Percentiles rank a stretch among this genome's conserved stretches.
These are phyloP conservation scores for Tuberolachnus salignus DNA, from an alignment of 2,888 invertebrate species.

Conservation along the genomic window DNA sequence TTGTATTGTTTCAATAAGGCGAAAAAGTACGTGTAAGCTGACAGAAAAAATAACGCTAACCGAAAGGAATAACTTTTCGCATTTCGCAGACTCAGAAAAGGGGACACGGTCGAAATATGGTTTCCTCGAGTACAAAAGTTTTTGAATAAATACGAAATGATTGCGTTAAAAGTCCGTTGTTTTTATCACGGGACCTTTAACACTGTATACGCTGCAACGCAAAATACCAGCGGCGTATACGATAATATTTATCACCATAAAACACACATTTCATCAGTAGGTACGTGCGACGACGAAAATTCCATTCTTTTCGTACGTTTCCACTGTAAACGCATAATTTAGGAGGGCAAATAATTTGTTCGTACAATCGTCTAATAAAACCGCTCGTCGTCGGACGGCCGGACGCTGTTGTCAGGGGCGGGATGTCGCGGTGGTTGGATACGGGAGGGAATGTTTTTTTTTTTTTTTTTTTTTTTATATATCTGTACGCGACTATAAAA, in stretches of 20 bases:
- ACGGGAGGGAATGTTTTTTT: too few relatives aligned
- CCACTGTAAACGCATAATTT: not conserved
- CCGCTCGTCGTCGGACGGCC: too few relatives aligned
- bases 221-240: not conserved
- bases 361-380: conserved; percentile 1
- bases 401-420: too few relatives aligned
- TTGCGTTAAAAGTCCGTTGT: conserved; percentile 32
- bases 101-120: not conserved
- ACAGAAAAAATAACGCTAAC: not conserved
- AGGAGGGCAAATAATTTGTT: conserved; percentile 3
- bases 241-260: conserved; percentile 14
- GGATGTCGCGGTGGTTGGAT: too few relatives aligned
- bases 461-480: too few relatives aligned
- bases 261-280: conserved; percentile 17
- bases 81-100: conserved; percentile 15
- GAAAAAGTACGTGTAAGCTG: not conserved
- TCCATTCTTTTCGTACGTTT: not conserved
- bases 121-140: conserved; percentile 20
- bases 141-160: conserved; percentile 21
- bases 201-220: not conserved
- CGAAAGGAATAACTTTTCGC: conserved; percentile 12
- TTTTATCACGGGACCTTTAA: conserved; percentile 14
- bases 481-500: too few relatives aligned
- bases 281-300: not conserved
- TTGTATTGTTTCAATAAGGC: not conserved